Percentiles rank a stretch among this genome's conserved stretches.
These are phyloP conservation scores for Rhodeus uyekii DNA, from an alignment of 2,797 vertebrate species.

Conservation along the genomic window DNA sequence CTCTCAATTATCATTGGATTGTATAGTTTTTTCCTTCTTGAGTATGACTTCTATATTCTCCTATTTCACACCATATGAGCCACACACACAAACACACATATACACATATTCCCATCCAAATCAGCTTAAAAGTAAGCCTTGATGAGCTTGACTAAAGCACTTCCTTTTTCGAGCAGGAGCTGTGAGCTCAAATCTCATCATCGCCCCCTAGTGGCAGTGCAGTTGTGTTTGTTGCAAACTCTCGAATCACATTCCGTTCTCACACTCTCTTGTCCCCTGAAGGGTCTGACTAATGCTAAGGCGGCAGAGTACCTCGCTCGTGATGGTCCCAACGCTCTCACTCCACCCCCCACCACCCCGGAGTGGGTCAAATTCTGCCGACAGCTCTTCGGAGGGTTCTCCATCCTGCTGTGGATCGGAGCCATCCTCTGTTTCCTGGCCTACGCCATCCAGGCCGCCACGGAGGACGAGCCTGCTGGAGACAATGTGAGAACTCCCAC, in stretches of 20 bases:
- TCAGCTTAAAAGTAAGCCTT: neutral
- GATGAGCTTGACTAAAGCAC: neutral
- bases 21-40: neutral
- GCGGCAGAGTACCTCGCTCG: conserved; percentile 87
- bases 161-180: neutral
- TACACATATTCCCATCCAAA: neutral
- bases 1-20: neutral
- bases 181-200: neutral
- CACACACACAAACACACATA: neutral
- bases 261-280: neutral
- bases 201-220: conserved; percentile 14
- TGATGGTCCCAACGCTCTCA: conserved; percentile 88
- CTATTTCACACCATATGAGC: neutral
- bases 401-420: conserved; percentile 83
- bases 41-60: neutral
- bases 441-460: conserved; percentile 82
- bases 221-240: neutral
- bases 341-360: conserved; percentile 89
- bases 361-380: conserved; percentile 95
- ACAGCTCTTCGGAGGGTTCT: conserved; percentile 92
- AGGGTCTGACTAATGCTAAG: conserved; percentile 91
- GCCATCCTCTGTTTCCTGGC: conserved; percentile 85
- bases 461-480: conserved; percentile 75
- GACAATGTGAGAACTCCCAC: conserved; percentile 75
- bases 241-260: neutral